Conservation (phyloP, 2,797 vertebrate species). For the Falco novaeseelandiae region DNA sequence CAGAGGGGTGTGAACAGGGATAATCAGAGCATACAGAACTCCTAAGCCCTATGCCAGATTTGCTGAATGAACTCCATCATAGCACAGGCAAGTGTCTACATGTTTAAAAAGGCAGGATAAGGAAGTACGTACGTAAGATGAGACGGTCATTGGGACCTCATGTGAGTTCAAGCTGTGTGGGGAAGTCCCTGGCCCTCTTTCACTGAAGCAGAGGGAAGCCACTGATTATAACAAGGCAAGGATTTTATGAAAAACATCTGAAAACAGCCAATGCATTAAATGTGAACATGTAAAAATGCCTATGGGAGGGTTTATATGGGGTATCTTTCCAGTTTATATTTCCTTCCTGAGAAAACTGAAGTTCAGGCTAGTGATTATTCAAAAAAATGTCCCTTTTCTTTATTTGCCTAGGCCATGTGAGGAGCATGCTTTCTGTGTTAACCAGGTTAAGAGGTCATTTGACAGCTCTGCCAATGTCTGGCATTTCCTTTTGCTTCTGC, state of each 20-base stretch:
- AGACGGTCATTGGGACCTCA: not conserved
- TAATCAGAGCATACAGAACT: not conserved
- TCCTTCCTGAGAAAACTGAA: not conserved
- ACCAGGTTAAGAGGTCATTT: not conserved
- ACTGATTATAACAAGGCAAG: not conserved
- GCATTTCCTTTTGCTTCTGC: not conserved
- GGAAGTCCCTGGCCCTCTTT: not conserved
- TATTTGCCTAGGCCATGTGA: not conserved
- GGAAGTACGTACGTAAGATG: not conserved
- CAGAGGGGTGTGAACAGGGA: not conserved
- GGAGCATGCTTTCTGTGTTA: not conserved
- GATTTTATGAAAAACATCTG: not conserved
- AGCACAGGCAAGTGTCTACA: not conserved
- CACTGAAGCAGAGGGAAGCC: not conserved
- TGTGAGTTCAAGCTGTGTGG: not conserved
- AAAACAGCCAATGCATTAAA: not conserved
- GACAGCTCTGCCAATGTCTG: not conserved
- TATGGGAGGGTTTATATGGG: not conserved
- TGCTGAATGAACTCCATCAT: not conserved
- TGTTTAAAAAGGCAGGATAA: not conserved
- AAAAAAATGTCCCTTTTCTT: not conserved
- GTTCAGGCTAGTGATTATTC: not conserved
- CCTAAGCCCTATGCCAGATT: not conserved
- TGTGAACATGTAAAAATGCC: not conserved
- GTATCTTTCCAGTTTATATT: not conserved